Evolutionary conservation across 2,797 vertebrate species (phyloP).

Genomic region (Lophius americanus): DNA sequence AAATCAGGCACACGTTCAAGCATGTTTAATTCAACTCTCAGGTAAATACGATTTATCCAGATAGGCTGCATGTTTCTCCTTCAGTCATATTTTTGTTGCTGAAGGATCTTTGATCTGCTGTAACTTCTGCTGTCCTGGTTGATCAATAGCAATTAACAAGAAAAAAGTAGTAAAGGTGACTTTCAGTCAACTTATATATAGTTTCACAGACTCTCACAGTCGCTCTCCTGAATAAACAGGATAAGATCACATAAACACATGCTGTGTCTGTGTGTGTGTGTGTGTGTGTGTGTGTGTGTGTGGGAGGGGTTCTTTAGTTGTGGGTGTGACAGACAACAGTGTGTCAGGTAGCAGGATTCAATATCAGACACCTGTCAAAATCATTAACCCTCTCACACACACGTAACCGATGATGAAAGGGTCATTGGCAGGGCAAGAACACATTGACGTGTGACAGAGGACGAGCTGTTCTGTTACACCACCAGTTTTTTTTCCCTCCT

Average conservation of each 20-base stretch:
- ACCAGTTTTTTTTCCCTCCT: slow-evolving; percentile 18
- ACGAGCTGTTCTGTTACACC: slow-evolving; percentile 52
- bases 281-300: slow-evolving; percentile 9
- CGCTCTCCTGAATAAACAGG: slow-evolving; percentile 36
- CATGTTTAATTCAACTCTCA: slow-evolving; percentile 50
- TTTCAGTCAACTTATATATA: slow-evolving; percentile 30
- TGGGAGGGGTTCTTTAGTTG: slow-evolving; percentile 2
- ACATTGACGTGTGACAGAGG: slow-evolving; percentile 62
- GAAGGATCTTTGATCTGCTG: slow-evolving; percentile 52
- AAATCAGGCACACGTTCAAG: slow-evolving; percentile 36
- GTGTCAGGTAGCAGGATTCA: slow-evolving; percentile 57
- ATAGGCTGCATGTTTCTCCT: slow-evolving; percentile 32
- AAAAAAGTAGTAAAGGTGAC: slow-evolving; percentile 49
- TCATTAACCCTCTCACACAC: slow-evolving; percentile 27
- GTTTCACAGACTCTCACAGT: slow-evolving; percentile 5
- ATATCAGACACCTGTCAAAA: slow-evolving; percentile 56
- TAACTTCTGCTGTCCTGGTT: slow-evolving; percentile 35
- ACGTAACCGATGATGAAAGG: slow-evolving; percentile 42
- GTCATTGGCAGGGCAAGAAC: slow-evolving; percentile 60
- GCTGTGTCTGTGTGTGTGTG: slow-evolving; percentile 14
- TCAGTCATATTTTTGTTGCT: slow-evolving; percentile 23
- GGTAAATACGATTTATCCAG: slow-evolving; percentile 52
- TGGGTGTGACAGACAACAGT: slow-evolving; percentile 35
- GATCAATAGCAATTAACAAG: slow-evolving; percentile 63
- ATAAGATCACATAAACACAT: slow-evolving; percentile 30